Evolutionary conservation across 2,797 vertebrate species (phyloP).

Genomic region (Leptodactylus fallax): DNA sequence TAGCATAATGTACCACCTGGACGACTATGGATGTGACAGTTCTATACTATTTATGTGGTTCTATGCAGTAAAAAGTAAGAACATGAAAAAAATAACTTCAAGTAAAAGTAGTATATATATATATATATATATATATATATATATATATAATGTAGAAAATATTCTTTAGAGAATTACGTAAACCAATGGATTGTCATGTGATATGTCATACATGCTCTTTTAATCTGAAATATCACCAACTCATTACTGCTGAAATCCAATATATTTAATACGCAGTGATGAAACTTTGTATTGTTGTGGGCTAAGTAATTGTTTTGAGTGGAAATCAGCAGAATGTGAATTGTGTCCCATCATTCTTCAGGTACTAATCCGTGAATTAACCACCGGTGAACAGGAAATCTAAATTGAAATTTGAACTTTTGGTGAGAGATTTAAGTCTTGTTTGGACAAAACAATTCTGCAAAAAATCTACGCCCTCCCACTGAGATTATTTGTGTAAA

Average conservation of each 20-base stretch:
- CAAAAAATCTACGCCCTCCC: conserved; percentile 25
- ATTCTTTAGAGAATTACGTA: neutral
- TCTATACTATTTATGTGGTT: no score
- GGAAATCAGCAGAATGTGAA: conserved; percentile 21
- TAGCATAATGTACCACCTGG: no score
- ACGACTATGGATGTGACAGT: no score
- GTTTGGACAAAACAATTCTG: conserved; percentile 53
- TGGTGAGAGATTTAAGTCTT: conserved; percentile 54
- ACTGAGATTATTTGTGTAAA: conserved; percentile 10
- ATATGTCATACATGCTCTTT: neutral
- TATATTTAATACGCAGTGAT: neutral
- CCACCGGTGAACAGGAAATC: conserved; percentile 54
- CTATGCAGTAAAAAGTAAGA: no score
- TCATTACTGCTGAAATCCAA: neutral
- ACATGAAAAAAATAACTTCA: no score
- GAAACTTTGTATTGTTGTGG: conserved; percentile 12
- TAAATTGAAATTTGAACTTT: conserved; percentile 53
- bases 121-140: no score
- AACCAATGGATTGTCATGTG: neutral
- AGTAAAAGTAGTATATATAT: no score
- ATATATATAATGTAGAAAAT: neutral
- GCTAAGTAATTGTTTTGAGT: neutral
- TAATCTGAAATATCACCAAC: neutral
- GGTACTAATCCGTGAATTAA: conserved; percentile 58
- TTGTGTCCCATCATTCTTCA: conserved; percentile 40